Base-by-base conservation (phyloP, 2,113 vertebrate genomes). In the Numida meleagris region DNA sequence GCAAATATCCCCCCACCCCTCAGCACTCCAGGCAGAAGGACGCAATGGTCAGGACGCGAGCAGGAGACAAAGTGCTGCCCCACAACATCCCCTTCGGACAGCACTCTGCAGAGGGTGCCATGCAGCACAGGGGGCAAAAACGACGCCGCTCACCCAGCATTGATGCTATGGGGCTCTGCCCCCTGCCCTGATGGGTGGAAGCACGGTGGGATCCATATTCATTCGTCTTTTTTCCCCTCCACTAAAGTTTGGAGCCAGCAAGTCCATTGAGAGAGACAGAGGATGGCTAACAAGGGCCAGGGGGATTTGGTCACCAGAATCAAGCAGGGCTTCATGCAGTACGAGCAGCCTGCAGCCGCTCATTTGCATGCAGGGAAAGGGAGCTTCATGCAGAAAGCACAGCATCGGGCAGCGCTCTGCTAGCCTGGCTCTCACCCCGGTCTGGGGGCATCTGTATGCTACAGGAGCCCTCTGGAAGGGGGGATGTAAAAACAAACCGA, bases 281-380 rank as follows among this genome's bases (percentile, higher is more conserved):
- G 72, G 65, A 42, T 0, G 90, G 98, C 96, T 93, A 97, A 96
- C 87, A 62, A 91, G 38, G 43, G 75, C 97, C 51, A 45, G 6
- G 81, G 67, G 38, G 79, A 91, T 95, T 91, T 74, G 17, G 61
- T 57, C 63, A 50, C 75, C 96, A 86, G 67, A 95, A 96, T 25
- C 95, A 91, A 96, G 92, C 95, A 68, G 21, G 95, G 76, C 88
- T 96, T 98, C 96, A 96, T 92, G 96, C 95, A 95, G 94, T 36
- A 95, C 16, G 36, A 96, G 92, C 90, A 43, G 62, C 65, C 90
- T 58, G 65, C 70, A 40, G 57, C 31, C 12, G 25, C 43, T 95
- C 68, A 74, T 83, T 51, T 91, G 89, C 89, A 94, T 89, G 83
- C 42, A 68, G 59, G 21, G 43, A 21, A 48, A 15, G 34, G 82